Conservation (phyloP, 1,140 invertebrate species). For the Danaus plexippus region DNA sequence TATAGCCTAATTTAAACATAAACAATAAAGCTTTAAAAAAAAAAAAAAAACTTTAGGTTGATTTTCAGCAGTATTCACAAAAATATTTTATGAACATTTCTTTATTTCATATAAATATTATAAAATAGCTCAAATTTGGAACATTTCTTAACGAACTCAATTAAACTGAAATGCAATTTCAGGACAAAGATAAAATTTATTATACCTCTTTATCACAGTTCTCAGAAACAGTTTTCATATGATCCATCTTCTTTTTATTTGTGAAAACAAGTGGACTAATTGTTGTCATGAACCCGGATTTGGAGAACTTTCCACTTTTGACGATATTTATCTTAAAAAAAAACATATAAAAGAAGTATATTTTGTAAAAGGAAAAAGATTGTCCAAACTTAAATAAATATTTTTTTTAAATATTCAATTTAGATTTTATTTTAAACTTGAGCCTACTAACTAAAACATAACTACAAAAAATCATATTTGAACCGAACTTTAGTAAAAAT, state of each 20-base stretch:
- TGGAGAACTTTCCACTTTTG: conserved; percentile 47
- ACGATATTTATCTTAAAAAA: conserved; percentile 47
- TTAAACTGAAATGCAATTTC: conserved; percentile 3
- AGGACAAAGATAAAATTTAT: conserved; percentile 6
- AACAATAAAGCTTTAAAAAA: too few species aligned
- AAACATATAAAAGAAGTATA: conserved; percentile 5
- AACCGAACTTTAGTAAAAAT: too few species aligned
- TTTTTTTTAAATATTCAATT: too few species aligned
- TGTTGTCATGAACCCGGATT: conserved; percentile 46
- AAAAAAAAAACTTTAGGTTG: too few species aligned
- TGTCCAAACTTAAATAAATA: neutral
- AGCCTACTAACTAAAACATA: too few species aligned
- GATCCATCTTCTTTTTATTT: conserved; percentile 55
- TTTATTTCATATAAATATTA: too few species aligned
- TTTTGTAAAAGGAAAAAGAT: neutral
- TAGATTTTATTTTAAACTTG: too few species aligned
- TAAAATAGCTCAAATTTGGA: too few species aligned
- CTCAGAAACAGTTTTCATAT: conserved; percentile 56
- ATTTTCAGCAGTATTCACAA: too few species aligned
- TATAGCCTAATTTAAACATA: too few species aligned
- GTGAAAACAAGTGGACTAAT: conserved; percentile 48
- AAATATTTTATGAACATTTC: too few species aligned
- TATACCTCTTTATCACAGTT: conserved; percentile 59
- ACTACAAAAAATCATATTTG: too few species aligned
- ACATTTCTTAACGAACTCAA: neutral